These are phyloP conservation scores for Drosophila mimica DNA, from an alignment of 2,888 invertebrate species.

Conservation along the genomic window DNA sequence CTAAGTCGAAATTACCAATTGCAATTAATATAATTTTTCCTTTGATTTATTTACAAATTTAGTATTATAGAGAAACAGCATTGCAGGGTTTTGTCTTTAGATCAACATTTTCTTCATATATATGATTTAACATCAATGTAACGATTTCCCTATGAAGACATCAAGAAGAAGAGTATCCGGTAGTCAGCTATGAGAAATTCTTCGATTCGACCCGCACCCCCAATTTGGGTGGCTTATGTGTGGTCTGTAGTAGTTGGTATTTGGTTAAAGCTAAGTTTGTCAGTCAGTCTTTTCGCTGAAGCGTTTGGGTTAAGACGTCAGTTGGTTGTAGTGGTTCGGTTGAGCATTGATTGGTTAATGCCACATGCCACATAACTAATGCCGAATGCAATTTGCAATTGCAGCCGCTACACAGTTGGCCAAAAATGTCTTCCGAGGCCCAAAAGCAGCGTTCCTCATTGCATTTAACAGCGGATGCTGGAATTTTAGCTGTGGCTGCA, in stretches of 20 bases:
- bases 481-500: slow-evolving; percentile 25
- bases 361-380: slow-evolving; percentile 12
- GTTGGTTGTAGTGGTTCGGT: neutral
- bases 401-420: slow-evolving; percentile 34
- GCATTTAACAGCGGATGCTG: slow-evolving; percentile 38
- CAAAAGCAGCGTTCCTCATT: slow-evolving; percentile 37
- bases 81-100: neutral
- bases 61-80: neutral
- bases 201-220: neutral
- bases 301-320: slow-evolving; percentile 65
- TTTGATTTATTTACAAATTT: neutral
- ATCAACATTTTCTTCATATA: neutral
- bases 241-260: neutral
- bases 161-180: neutral
- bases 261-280: slow-evolving; percentile 18
- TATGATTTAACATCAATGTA: neutral
- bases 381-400: slow-evolving; percentile 68
- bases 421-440: slow-evolving; percentile 56
- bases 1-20: neutral
- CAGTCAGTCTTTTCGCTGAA: slow-evolving; percentile 52
- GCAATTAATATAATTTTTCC: neutral
- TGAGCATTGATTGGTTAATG: neutral
- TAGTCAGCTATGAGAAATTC: neutral
- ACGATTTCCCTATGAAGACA: neutral
- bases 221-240: neutral